Base-by-base conservation (phyloP, 2,797 vertebrate species). In the Rhabdomys pumilio region DNA sequence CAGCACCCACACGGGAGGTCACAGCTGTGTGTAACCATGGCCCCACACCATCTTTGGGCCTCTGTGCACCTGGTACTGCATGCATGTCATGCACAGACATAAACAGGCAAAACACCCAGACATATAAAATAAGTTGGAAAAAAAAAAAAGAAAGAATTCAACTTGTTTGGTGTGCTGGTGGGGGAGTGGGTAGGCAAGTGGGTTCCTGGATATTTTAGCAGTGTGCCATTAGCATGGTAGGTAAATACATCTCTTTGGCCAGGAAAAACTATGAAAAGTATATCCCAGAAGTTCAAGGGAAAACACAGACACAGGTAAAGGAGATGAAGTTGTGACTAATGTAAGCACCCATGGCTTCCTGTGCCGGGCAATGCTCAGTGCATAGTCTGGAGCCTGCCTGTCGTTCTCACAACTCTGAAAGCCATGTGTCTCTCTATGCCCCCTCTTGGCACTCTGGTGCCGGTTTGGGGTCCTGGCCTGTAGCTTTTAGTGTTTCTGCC, bases 211-310 rank as follows among this genome's bases (percentile, higher is more conserved):
- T 9, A 53, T 59, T 34, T 69, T 9, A n/a, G n/a, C 44, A 9
- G 6, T 3, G 3, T 47, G 92, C 59, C 3, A 0, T 82, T 7
- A n/a, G 88, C 47, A 2, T 8, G 19, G 47, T 0, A 1, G 79
- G 55, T 19, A 3, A 41, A 79, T 26, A 47, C 24, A 26, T 65
- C 72, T 31, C 89, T 85, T 85, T 34, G 57, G 83, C 41, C 17
- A 17, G n/a, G 44, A 26, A 91, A 80, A 75, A 44, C 34, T 1
- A 10, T 3, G 20, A 53, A 63, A 75, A 20, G 72, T 12, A 19
- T 12, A 17, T 73, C 67, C 47, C 57, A 53, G 19, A 84, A 91
- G 34, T 53, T 65, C 44, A 89, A 85, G 87, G 73, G 44, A 80
- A 83, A 89, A 26, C 3, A 24, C 2, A 7, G 29, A 83, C 61